These are phyloP conservation scores for Microctonus brassicae DNA, from an alignment of 2,888 invertebrate species.

Conservation along the genomic window DNA sequence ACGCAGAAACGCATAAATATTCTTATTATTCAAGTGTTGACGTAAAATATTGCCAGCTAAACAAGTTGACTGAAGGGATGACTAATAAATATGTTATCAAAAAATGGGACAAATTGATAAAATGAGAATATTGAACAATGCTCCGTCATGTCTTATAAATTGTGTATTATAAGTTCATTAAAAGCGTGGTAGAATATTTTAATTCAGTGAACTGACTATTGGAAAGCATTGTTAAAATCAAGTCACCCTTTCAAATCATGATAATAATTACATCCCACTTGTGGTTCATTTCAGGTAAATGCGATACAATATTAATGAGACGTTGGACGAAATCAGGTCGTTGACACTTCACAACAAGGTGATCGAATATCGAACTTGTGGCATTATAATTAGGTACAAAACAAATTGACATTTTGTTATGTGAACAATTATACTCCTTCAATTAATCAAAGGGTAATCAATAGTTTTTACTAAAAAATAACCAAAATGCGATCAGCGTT, in stretches of 20 bases:
- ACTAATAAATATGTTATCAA: slow-evolving; percentile 3
- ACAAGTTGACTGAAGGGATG: slow-evolving; percentile 8
- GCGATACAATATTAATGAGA: neutral
- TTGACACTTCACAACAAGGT: too few relatives aligned
- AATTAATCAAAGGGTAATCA: too few relatives aligned
- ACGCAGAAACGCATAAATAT: slow-evolving; percentile 38
- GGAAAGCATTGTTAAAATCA: neutral
- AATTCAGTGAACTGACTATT: neutral
- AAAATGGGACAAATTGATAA: neutral
- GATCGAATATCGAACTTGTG: too few relatives aligned
- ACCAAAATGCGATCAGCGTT: too few relatives aligned
- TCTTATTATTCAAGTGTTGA: slow-evolving; percentile 30
- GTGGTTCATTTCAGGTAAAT: neutral
- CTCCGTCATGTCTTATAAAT: neutral
- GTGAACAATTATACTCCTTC: too few relatives aligned
- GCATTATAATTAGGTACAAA: too few relatives aligned
- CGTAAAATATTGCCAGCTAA: slow-evolving; percentile 20
- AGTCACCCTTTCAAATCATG: slow-evolving; percentile 31
- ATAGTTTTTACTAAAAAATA: too few relatives aligned
- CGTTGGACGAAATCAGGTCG: neutral
- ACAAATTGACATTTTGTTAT: too few relatives aligned
- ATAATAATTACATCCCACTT: slow-evolving; percentile 5
- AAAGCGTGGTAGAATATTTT: neutral
- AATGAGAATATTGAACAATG: neutral
- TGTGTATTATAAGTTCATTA: neutral